Evolutionary conservation across 2,888 invertebrate species (phyloP).

Genomic region (Drosophila testacea): DNA sequence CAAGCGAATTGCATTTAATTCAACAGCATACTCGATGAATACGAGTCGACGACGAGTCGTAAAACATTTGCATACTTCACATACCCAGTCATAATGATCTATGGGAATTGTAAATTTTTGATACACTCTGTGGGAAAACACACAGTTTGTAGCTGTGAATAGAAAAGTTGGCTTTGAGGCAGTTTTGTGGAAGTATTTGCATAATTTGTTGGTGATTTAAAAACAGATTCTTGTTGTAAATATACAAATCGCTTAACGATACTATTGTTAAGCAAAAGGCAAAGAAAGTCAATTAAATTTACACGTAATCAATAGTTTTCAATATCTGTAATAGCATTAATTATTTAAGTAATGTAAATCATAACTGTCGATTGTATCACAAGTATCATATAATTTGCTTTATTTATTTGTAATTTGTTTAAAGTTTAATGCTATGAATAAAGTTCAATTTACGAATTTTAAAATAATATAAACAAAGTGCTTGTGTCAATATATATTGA

Average conservation of each 20-base stretch:
- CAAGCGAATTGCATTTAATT: constrained; percentile 62
- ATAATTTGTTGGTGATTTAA: background rate
- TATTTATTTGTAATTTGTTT: too few species aligned
- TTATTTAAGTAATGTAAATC: too few species aligned
- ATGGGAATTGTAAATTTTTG: constrained; percentile 8
- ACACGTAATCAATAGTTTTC: too few species aligned
- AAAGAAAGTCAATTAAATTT: too few species aligned
- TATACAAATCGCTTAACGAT: background rate
- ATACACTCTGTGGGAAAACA: background rate
- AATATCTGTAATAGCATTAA: too few species aligned
- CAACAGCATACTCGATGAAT: constrained; percentile 11
- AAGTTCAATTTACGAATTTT: background rate
- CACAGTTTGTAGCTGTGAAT: constrained; percentile 1
- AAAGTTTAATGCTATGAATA: background rate
- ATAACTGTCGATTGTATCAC: too few species aligned
- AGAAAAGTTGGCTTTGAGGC: background rate
- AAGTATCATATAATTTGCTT: too few species aligned
- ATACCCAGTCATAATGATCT: constrained; percentile 22
- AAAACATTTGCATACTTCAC: constrained; percentile 34
- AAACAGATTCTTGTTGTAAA: background rate
- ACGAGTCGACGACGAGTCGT: background rate
- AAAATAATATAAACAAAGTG: constrained; percentile 2
- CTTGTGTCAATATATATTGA: background rate
- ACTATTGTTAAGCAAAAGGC: too few species aligned
- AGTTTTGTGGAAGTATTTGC: background rate